Evolutionary conservation across 2,888 invertebrate genomes (phyloP), one percentile per base, ranked within the genome.

Genomic region (Cephus sareptanus): DNA sequence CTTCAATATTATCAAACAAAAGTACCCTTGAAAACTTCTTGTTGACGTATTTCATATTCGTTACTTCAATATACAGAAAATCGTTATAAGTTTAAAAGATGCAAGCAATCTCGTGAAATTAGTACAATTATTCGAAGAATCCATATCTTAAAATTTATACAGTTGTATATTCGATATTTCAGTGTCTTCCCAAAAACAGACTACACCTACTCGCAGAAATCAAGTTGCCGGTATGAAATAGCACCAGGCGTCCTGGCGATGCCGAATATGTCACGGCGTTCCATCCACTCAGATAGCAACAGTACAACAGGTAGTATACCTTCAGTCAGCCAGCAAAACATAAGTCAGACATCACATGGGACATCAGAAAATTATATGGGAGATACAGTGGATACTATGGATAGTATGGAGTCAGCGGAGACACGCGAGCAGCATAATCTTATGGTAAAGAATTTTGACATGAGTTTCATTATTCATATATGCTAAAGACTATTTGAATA

Each of bases 161-260:
- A 56, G 23, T 56, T 23, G 9, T 9, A 56, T 1, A 56, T 56
- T 56, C 23, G 9, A 56, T 56, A 56, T 92, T 92, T 30, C 93
- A 97, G 97, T 91, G 95, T 95, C 92, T 96, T 95, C 90, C 97
- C 97, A 9, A 98, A 98, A 92, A 98, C 97, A 80, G 97, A 97
- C 92, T 97, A 97, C 92, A 97, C 97, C 12, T 98, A 98, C 91
- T 97, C 97, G 2, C 94, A 94, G 82, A 92, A 95, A 84, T 97
- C 97, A n/a, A 95, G 95, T 84, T 96, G 96, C 92, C 95, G 97
- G 76, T 95, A 96, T 85, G 96, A 96, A 90, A 92, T 96, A 78
- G 95, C 95, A 0, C 96, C 96, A 0, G 97, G 97, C 1, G 94
- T 96, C 78, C 93, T 97, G 82, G 95, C 96, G 35, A 96, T 97